Evolutionary conservation across 2,113 vertebrate genomes (phyloP).

Genomic region (Apteryx mantelli): DNA sequence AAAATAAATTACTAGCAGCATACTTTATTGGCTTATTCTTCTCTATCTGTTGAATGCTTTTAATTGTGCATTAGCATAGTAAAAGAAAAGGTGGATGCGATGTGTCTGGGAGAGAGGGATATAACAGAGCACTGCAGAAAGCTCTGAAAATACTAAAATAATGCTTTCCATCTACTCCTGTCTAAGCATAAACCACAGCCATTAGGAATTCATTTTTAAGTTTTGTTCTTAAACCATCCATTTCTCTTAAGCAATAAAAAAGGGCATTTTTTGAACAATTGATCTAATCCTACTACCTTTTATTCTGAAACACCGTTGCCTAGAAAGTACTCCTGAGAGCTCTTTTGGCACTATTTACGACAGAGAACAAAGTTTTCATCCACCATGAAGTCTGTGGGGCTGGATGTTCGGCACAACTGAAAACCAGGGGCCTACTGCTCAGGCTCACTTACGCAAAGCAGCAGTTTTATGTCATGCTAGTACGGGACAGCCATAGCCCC

Average conservation of each 20-base stretch:
- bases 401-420: background rate
- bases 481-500: background rate
- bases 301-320: background rate
- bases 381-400: background rate
- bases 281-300: background rate
- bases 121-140: background rate
- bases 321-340: background rate
- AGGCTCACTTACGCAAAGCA: background rate
- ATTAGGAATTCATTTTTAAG: background rate
- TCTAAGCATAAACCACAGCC: background rate
- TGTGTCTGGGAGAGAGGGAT: background rate
- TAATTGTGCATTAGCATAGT: constrained; percentile 64
- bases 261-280: background rate
- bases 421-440: background rate
- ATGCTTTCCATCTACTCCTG: background rate
- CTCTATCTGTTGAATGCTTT: constrained; percentile 54
- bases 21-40: constrained; percentile 50
- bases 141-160: background rate
- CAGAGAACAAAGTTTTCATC: background rate
- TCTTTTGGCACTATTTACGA: background rate
- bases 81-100: constrained; percentile 16
- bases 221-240: background rate
- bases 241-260: background rate
- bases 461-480: background rate
- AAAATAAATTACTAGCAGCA: constrained; percentile 44